Evolutionary conservation across 2,888 invertebrate genomes (phyloP).

Genomic region (Phorcus lineatus): DNA sequence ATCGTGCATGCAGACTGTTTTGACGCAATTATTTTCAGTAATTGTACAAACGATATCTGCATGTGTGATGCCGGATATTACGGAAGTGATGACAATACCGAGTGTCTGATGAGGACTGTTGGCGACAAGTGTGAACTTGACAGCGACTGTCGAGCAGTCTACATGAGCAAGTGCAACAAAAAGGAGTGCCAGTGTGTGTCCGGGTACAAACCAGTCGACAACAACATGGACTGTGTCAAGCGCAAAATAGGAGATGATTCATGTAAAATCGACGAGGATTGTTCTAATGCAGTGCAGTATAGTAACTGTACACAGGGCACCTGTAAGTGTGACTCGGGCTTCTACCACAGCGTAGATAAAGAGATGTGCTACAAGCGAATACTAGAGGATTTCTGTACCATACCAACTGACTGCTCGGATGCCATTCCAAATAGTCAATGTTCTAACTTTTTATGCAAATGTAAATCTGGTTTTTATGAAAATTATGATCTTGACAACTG

Average conservation of each 20-base stretch:
- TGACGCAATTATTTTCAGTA: slow-evolving; percentile 37
- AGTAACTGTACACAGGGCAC: slow-evolving; percentile 35
- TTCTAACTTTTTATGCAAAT: slow-evolving; percentile 32
- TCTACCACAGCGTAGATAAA: background rate
- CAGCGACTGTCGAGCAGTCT: slow-evolving; percentile 38
- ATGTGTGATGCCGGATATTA: slow-evolving; percentile 36
- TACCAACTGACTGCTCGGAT: slow-evolving; percentile 46
- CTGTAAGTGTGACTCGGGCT: slow-evolving; percentile 38
- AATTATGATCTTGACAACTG: slow-evolving; percentile 19
- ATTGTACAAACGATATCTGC: slow-evolving; percentile 36
- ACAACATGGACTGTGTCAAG: slow-evolving; percentile 23
- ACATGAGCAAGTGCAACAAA: slow-evolving; percentile 1
- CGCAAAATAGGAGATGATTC: slow-evolving; percentile 29
- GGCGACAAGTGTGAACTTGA: slow-evolving; percentile 32
- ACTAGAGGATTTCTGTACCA: slow-evolving; percentile 5
- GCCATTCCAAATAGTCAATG: slow-evolving; percentile 51
- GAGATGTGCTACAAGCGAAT: slow-evolving; percentile 16
- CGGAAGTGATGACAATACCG: background rate
- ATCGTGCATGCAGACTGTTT: slow-evolving; percentile 36
- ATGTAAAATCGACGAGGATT: slow-evolving; percentile 32
- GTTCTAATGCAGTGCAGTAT: slow-evolving; percentile 33
- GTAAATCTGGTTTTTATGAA: slow-evolving; percentile 28
- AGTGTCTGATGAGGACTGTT: slow-evolving; percentile 30
- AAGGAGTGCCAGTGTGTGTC: background rate
- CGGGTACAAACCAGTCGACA: slow-evolving; percentile 21